Percentiles rank a stretch among this genome's conserved stretches.
Evolutionary conservation across 2,888 invertebrate genomes (phyloP).

Genomic region (Ecliptopera silaceata): DNA sequence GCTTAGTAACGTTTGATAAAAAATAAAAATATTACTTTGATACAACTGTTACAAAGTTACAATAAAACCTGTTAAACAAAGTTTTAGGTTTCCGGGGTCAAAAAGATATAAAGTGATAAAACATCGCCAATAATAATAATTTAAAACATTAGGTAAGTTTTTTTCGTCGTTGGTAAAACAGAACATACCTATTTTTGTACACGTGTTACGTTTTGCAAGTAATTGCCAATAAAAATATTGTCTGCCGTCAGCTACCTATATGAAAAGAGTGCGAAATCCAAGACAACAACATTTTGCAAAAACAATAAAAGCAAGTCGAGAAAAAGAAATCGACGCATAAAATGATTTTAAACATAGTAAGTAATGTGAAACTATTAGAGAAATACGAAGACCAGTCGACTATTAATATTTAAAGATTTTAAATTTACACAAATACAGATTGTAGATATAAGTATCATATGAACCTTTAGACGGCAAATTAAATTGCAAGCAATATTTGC

Average conservation of each 20-base stretch:
- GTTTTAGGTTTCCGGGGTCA: not conserved
- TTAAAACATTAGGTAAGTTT: not conserved
- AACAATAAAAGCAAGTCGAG: not conserved
- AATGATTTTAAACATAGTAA: too few species aligned
- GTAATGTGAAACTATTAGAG: too few species aligned
- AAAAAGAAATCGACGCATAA: not conserved
- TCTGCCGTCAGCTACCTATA: not conserved
- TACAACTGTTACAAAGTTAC: not conserved
- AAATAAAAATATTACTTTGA: too few species aligned
- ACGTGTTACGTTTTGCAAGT: slow-evolving; percentile 4
- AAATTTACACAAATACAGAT: too few species aligned
- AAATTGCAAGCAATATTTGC: too few species aligned
- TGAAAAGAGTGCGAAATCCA: not conserved
- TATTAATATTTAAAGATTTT: too few species aligned
- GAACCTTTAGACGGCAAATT: too few species aligned
- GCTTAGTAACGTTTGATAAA: too few species aligned
- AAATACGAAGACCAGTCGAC: too few species aligned
- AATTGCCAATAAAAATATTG: slow-evolving; percentile 7
- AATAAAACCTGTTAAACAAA: too few species aligned
- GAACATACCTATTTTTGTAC: slow-evolving; percentile 5
- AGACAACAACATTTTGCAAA: not conserved
- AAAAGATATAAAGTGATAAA: not conserved
- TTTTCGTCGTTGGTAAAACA: not conserved
- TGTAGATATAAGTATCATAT: too few species aligned
- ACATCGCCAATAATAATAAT: not conserved